Evolutionary conservation across 2,797 vertebrate genomes (phyloP).

Genomic region (Myoxocephalus aenaeus): DNA sequence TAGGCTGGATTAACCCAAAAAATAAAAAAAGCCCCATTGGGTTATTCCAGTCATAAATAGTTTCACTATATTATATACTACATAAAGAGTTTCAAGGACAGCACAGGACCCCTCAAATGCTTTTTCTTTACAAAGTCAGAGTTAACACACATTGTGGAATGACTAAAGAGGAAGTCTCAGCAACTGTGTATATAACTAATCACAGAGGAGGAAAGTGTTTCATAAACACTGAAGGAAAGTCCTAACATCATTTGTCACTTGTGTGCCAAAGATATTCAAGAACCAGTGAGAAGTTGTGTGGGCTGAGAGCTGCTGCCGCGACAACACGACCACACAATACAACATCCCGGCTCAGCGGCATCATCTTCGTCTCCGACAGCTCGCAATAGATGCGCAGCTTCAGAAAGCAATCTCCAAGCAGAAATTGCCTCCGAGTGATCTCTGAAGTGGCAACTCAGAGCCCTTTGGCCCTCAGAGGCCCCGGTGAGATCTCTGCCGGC

Average conservation of each 20-base stretch:
- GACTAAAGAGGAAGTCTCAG: conserved; percentile 32
- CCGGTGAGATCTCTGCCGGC: conserved; percentile 26
- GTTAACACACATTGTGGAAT: neutral
- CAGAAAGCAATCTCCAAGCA: conserved; percentile 22
- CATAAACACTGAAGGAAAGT: conserved; percentile 27
- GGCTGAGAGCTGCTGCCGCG: conserved; percentile 18
- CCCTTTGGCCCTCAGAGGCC: conserved; percentile 6
- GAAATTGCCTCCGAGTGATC: conserved; percentile 19
- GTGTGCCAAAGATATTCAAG: conserved; percentile 21
- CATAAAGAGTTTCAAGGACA: neutral
- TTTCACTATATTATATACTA: neutral
- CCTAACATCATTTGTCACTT: conserved; percentile 27
- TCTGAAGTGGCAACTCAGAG: conserved; percentile 24
- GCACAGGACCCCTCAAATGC: neutral
- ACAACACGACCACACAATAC: conserved; percentile 7
- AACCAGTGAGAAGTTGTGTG: conserved; percentile 25
- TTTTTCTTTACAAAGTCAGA: conserved; percentile 3
- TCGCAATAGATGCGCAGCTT: conserved; percentile 5
- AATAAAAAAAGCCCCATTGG: neutral
- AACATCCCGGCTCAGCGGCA: conserved; percentile 1
- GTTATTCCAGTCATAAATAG: neutral
- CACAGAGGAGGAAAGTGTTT: conserved; percentile 11
- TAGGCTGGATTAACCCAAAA: neutral
- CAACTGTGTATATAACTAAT: conserved; percentile 25
- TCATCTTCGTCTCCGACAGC: conserved; percentile 24